These are phyloP conservation scores for Eupleurogrammus muticus DNA, from an alignment of 2,797 vertebrate species.

Conservation along the genomic window DNA sequence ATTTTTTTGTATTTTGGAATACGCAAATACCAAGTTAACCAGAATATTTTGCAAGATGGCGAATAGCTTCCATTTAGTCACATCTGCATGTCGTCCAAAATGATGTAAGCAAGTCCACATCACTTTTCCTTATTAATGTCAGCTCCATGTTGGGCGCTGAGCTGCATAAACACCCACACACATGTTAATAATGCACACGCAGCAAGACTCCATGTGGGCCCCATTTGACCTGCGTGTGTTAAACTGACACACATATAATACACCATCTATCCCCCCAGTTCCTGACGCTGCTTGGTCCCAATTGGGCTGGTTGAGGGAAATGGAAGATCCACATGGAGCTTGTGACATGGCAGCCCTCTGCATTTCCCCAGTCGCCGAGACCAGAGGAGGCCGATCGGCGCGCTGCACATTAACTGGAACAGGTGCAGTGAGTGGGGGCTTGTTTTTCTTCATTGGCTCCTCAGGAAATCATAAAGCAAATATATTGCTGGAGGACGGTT, in stretches of 20 bases:
- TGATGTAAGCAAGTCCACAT: conserved; percentile 79
- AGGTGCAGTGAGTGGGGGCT: conserved; percentile 83
- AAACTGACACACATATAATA: conserved; percentile 80
- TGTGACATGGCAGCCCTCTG: conserved; percentile 70
- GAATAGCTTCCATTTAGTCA: conserved; percentile 67
- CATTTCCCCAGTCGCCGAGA: conserved; percentile 71
- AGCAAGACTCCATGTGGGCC: conserved; percentile 77
- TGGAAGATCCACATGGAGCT: conserved; percentile 82
- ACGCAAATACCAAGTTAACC: conserved; percentile 55
- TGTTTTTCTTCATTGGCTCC: conserved; percentile 86
- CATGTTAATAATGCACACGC: conserved; percentile 82
- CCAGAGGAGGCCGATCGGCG: conserved; percentile 73
- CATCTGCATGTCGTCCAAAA: conserved; percentile 80
- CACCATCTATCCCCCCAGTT: conserved; percentile 54
- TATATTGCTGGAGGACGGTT: conserved; percentile 87
- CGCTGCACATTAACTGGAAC: conserved; percentile 84
- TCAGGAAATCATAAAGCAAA: conserved; percentile 93
- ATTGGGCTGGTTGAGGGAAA: conserved; percentile 68
- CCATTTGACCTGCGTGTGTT: conserved; percentile 78
- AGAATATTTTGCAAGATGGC: conserved; percentile 42
- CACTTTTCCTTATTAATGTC: conserved; percentile 85
- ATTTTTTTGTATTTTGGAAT: conserved; percentile 38
- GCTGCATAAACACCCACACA: conserved; percentile 83
- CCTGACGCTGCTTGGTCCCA: conserved; percentile 59
- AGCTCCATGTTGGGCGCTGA: conserved; percentile 75